Evolutionary conservation across 2,888 invertebrate species (phyloP).

Genomic region (Amblyjoppa fuscipennis): DNA sequence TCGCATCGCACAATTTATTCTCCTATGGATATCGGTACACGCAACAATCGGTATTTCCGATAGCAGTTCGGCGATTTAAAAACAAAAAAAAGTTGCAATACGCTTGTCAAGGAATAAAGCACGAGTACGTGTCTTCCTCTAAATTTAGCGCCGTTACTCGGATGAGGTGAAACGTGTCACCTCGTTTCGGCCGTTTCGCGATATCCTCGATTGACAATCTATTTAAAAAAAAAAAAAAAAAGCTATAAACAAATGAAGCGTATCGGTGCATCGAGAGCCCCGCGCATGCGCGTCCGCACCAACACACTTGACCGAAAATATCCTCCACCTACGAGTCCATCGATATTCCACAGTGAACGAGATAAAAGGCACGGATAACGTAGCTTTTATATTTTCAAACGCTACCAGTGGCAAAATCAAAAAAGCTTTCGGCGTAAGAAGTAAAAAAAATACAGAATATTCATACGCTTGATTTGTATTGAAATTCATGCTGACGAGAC

Average conservation of each 20-base stretch:
- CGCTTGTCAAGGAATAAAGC: not conserved
- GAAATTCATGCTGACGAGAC: constrained; percentile 5
- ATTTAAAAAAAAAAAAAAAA: no score
- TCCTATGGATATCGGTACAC: no score
- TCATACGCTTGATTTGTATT: constrained; percentile 1
- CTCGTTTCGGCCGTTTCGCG: not conserved
- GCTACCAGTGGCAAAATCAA: constrained; percentile 1
- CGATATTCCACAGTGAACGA: constrained; percentile 11
- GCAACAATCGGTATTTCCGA: no score
- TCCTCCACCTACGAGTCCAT: not conserved
- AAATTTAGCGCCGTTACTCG: not conserved
- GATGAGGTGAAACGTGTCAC: not conserved
- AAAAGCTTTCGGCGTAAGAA: constrained; percentile 10
- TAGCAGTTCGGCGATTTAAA: no score
- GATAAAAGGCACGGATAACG: not conserved
- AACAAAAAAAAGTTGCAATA: no score
- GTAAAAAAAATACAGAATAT: not conserved
- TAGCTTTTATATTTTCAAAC: constrained; percentile 3
- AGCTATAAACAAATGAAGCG: no score
- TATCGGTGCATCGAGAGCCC: not conserved
- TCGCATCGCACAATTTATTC: no score
- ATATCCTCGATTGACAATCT: constrained; percentile 8
- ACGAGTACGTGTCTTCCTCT: not conserved
- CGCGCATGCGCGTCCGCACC: not conserved
- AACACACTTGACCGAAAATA: constrained; percentile 1